These are phyloP conservation scores for Centropyge bicolor DNA, from an alignment of 2,797 vertebrate genomes.

Conservation along the genomic window DNA sequence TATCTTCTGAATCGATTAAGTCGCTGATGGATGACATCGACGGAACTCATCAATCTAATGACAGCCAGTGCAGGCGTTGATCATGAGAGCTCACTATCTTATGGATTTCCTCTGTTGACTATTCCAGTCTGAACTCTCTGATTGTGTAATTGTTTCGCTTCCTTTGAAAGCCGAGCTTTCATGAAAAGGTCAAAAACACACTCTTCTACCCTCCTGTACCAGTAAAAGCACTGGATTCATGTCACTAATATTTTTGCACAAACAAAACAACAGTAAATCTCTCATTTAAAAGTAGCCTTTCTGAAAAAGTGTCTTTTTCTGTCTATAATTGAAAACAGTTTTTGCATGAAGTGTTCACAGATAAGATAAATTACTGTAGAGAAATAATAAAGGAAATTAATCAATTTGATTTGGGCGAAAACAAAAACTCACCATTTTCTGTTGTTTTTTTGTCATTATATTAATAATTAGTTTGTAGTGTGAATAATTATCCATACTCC, in stretches of 20 bases:
- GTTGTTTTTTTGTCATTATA: background rate
- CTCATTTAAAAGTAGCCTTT: background rate
- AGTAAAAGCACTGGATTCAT: background rate
- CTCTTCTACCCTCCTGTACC: background rate
- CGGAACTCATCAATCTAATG: conserved; percentile 63
- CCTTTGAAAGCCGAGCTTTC: conserved; percentile 1
- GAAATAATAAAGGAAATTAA: no score
- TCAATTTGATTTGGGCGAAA: background rate
- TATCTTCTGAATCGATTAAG: conserved; percentile 50
- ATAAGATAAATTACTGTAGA: background rate
- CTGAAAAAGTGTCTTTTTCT: background rate
- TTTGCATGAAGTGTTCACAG: background rate
- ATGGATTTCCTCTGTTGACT: conserved; percentile 58
- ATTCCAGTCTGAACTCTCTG: conserved; percentile 25
- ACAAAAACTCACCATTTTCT: background rate
- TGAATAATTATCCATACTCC: background rate
- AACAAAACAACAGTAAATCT: background rate
- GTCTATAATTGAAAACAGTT: background rate
- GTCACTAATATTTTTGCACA: background rate
- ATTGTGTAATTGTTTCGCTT: conserved; percentile 46
- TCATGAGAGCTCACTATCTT: conserved; percentile 43
- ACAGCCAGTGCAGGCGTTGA: conserved; percentile 43
- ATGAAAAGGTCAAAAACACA: background rate
- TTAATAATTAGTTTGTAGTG: background rate
- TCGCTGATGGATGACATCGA: conserved; percentile 63